Conservation (phyloP, 2,113 vertebrate species). For the Thalassarche chlororhynchos region DNA sequence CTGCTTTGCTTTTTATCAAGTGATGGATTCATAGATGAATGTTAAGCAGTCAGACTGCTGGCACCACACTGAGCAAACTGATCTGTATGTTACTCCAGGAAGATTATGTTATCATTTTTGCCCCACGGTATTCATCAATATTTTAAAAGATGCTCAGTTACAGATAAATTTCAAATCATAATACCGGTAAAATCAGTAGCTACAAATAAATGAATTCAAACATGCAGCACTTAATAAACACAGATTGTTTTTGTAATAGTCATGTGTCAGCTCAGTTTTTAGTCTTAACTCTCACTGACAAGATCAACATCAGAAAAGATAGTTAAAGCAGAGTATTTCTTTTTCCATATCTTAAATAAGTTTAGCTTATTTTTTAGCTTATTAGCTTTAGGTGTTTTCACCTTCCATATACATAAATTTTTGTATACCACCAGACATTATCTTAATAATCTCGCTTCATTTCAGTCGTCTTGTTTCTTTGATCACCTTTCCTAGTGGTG, state of each 20-base stretch:
- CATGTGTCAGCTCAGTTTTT: not conserved
- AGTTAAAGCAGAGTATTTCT: not conserved
- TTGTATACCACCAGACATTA: not conserved
- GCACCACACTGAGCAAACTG: not conserved
- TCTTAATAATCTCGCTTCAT: not conserved
- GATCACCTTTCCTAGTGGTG: not conserved
- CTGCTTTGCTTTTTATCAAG: not conserved
- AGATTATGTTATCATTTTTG: not conserved
- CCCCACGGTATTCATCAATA: not conserved
- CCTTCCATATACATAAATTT: not conserved
- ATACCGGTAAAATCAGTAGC: not conserved
- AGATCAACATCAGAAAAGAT: not conserved
- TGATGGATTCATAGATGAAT: not conserved
- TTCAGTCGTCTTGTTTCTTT: not conserved
- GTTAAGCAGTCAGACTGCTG: not conserved
- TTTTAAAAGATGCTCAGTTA: not conserved
- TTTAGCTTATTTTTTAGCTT: not conserved
- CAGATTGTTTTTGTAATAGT: not conserved
- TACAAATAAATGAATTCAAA: not conserved
- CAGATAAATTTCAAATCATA: not conserved
- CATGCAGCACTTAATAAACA: not conserved
- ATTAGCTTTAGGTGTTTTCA: not conserved
- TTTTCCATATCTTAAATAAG: not conserved
- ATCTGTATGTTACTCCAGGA: not conserved
- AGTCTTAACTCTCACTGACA: not conserved